phyloP scores from a whole-genome alignment of 2,888 invertebrate genomes.

The Leucophenga maculata region DNA sequence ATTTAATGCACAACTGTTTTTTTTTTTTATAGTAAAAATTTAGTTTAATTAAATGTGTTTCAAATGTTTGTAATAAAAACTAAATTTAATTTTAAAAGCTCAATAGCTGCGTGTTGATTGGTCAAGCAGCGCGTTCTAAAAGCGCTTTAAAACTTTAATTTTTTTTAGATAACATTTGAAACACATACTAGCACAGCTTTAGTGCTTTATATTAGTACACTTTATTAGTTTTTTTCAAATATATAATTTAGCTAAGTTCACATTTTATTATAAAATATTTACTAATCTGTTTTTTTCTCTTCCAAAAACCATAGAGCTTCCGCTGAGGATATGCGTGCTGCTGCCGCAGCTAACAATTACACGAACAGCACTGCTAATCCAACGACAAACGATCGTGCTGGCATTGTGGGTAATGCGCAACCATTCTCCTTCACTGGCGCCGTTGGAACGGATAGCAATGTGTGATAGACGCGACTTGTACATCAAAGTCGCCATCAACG shows the following conservation, averaged over 20 bases:
- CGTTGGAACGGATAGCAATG: conserved; percentile 79
- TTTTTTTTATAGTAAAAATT: no score
- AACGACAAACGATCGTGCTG: conserved; percentile 79
- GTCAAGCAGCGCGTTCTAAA: no score
- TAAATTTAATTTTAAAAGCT: no score
- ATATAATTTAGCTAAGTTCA: no score
- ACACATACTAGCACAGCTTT: no score
- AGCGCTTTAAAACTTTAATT: no score
- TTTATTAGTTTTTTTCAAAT: neutral
- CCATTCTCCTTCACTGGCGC: conserved; percentile 83
- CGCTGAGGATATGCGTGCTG: conserved; percentile 85
- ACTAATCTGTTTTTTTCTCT: neutral
- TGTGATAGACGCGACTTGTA: conserved; percentile 72
- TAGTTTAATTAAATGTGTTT: no score
- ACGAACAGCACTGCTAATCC: conserved; percentile 50
- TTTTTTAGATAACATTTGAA: no score
- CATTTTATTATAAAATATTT: conserved; percentile 14
- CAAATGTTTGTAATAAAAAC: no score
- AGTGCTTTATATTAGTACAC: no score
- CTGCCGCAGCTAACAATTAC: conserved; percentile 56
- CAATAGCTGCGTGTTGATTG: no score
- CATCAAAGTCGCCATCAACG: neutral
- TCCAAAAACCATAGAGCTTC: conserved; percentile 77
- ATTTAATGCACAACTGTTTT: no score
- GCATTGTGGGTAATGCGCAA: conserved; percentile 86